Evolutionary conservation across 1,140 invertebrate genomes (phyloP), one percentile per base, ranked within the genome.

Genomic region (Drosophila lini): DNA sequence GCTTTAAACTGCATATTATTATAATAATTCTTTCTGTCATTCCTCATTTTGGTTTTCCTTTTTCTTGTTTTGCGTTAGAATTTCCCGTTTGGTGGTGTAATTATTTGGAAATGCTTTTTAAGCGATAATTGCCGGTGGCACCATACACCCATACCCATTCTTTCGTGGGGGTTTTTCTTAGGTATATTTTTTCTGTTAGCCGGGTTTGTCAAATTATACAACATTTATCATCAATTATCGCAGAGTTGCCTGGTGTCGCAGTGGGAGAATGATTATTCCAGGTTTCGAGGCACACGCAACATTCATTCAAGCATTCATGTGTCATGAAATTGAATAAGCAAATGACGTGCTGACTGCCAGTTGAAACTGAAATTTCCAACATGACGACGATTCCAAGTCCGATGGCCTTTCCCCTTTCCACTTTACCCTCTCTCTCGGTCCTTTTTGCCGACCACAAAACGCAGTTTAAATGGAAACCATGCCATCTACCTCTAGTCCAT

Each of bases 161-260:
- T 28, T 67, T 16, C 16, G 19, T 19, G 6, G 36, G 42, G 25
- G 28, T 16, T 34, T 58, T 57, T 59, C 57, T 52, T 70, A 42
- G 69, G 59, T 74, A 65, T 73, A 57, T 58, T 81, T 60, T 60
- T 73, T 61, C 62, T 61, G 47, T 74, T 62, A 44, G 61, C 38
- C 70, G 64, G 74, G 74, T 86, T 86, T 88, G 84, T 88, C 83
- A 88, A 88, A 88, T 88, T 89, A 88, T 88, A 88, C 84, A 88
- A 88, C 83, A 88, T 88, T 88, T 88, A 88, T 89, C 83, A 88
- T 88, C 83, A 88, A 88, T 88, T 88, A 88, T 88, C 83, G 83
- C 71, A 80, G 76, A 64, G 80, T 67, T 79, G 69, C 67, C 67
- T 69, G 67, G 69, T 84, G 64, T 67, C 42, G 28, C 28, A 68